Evolutionary conservation across 2,888 invertebrate genomes (phyloP), one percentile per base, ranked within the genome.

Genomic region (Drosophila anceps): DNA sequence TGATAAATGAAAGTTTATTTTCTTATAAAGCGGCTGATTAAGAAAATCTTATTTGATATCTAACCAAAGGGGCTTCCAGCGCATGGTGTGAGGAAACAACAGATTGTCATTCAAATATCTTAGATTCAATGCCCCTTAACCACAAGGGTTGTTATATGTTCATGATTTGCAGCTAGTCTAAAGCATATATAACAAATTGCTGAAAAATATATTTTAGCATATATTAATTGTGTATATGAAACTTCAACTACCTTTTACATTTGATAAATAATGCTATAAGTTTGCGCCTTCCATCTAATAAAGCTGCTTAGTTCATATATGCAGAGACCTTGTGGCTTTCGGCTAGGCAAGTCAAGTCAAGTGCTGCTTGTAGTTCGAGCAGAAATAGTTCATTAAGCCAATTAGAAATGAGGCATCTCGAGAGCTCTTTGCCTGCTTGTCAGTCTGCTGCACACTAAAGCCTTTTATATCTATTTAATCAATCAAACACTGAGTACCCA

Each of bases 381-480:
- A 7, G 24, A 27, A 12, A 12, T 8, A 33, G 33, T 46, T 58
- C 4, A 44, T 58, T 58, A 58, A 8, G 44, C 58, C 35, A 58
- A 44, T 58, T 58, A 46, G 33, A n/a, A 35, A 5, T n/a, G 33
- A 15, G 20, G 44, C 24, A 35, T 33, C 33, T 43, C 6, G 15
- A 43, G 44, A 24, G 44, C 24, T 46, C 33, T 33, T 44, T n/a
- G 31, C 33, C 15, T 33, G 33, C 43, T 35, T 44, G 27, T 27
- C 24, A 2, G 44, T n/a, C 13, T 33, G 24, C 15, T 4, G 9
- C 13, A 20, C 31, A 31, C 2, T 4, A n/a, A 20, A 15, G 43
- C 20, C 33, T 18, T n/a, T 58, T 24, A 27, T 58, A 27, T 46
- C 24, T 27, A 46, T 35, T 58, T 44, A 35, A 46, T 44, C 58